phyloP scores from a whole-genome alignment of 2,888 invertebrate genomes.

The Sesia apiformis region DNA sequence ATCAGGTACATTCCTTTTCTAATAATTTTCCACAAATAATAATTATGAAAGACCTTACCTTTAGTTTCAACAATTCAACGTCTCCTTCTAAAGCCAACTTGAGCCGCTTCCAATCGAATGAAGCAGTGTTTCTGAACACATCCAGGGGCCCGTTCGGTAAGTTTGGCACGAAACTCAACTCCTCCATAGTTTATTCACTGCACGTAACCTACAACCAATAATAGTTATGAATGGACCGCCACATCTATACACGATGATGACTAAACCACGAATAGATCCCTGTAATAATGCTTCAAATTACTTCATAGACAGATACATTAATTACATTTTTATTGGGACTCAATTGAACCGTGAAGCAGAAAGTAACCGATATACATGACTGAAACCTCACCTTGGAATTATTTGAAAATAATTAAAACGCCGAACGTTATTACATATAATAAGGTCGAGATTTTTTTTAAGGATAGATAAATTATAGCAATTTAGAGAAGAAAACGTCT shows the following conservation, averaged over 20 bases:
- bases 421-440: neutral
- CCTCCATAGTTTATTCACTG: conserved; percentile 42
- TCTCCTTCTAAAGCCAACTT: conserved; percentile 87
- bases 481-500: neutral
- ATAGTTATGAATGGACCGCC: conserved; percentile 1
- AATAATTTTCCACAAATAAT: neutral
- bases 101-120: conserved; percentile 91
- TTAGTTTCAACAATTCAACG: conserved; percentile 79
- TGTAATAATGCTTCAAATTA: conserved; percentile 24
- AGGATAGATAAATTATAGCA: no score
- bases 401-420: conserved; percentile 11
- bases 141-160: conserved; percentile 85
- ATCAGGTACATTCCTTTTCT: no score
- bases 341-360: conserved; percentile 17
- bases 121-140: conserved; percentile 82
- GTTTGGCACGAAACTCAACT: conserved; percentile 78
- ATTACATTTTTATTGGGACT: conserved; percentile 21
- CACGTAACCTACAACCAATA: conserved; percentile 10
- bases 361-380: conserved; percentile 10
- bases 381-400: conserved; percentile 34
- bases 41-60: conserved; percentile 72
- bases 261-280: conserved; percentile 19
- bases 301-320: conserved; percentile 15
- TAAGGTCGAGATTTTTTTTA: conserved; percentile 1
- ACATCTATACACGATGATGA: conserved; percentile 24